Percentiles rank a stretch among this genome's conserved stretches.
Conservation (phyloP, 2,797 vertebrate species). For the Gallinago stenura region DNA sequence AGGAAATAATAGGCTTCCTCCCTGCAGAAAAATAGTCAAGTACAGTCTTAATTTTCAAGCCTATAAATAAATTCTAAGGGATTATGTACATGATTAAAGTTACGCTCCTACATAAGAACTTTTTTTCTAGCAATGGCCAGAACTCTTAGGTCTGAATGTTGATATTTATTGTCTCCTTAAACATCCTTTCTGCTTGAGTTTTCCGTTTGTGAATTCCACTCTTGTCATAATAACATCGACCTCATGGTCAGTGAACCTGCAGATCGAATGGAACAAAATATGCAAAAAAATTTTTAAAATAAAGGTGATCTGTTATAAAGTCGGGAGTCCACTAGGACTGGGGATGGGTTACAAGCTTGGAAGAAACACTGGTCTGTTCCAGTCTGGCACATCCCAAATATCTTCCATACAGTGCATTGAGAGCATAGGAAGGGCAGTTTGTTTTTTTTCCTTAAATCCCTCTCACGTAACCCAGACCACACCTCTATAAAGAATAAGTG, state of each 20-base stretch:
- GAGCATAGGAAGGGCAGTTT: background rate
- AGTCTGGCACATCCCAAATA: background rate
- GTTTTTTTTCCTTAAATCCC: background rate
- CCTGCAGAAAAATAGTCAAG: background rate
- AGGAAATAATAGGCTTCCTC: background rate
- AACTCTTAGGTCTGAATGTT: background rate
- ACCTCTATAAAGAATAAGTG: background rate
- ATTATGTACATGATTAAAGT: background rate
- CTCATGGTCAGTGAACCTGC: background rate
- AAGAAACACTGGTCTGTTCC: background rate
- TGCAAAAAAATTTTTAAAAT: background rate
- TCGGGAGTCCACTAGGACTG: background rate
- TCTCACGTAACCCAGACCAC: background rate
- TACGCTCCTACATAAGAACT: background rate
- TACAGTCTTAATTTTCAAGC: background rate
- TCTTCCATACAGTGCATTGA: background rate
- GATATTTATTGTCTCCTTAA: background rate
- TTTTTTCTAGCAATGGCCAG: background rate
- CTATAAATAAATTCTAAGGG: background rate
- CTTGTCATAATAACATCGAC: background rate
- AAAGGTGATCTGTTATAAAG: rapidly evolving
- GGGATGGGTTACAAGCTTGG: background rate
- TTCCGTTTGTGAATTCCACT: background rate
- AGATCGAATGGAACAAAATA: background rate
- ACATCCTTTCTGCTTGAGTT: background rate